Conservation (phyloP, 2,888 invertebrate genomes). For the Diarsia dahlii region DNA sequence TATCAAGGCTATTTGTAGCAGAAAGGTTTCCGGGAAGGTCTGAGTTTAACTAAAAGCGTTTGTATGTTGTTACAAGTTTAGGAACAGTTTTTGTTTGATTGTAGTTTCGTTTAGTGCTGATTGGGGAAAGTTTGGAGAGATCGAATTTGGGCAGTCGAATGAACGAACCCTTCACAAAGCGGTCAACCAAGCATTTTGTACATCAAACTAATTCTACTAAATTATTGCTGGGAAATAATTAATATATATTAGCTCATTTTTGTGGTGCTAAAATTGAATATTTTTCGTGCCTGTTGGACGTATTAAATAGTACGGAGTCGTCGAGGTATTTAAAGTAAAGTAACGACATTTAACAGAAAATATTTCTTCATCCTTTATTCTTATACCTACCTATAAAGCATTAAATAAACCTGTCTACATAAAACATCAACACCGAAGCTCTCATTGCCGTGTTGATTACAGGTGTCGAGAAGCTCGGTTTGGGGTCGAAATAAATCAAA, state of each 20-base stretch:
- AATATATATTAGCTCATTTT: no score
- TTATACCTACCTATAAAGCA: background rate
- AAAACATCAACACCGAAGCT: conserved; percentile 10
- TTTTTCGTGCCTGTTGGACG: no score
- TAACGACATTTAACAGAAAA: no score
- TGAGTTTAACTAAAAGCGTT: conserved; percentile 42
- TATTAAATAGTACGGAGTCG: no score
- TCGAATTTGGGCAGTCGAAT: background rate
- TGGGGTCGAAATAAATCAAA: conserved; percentile 63
- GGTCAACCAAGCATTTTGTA: no score
- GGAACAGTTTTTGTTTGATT: conserved; percentile 31
- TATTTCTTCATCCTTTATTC: no score
- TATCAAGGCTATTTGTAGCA: conserved; percentile 42
- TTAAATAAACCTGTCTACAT: conserved; percentile 12
- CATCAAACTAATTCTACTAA: no score
- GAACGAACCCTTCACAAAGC: no score
- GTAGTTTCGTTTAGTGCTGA: conserved; percentile 40
- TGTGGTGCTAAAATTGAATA: no score
- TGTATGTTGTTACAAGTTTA: conserved; percentile 46
- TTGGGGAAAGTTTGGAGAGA: conserved; percentile 27
- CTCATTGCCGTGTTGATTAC: conserved; percentile 39
- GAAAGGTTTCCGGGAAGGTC: conserved; percentile 36
- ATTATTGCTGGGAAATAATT: no score
- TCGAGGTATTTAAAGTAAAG: no score
- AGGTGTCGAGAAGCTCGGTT: conserved; percentile 43